Evolutionary conservation across 1,140 invertebrate species (phyloP).

Genomic region (Muscidifurax raptorellus): DNA sequence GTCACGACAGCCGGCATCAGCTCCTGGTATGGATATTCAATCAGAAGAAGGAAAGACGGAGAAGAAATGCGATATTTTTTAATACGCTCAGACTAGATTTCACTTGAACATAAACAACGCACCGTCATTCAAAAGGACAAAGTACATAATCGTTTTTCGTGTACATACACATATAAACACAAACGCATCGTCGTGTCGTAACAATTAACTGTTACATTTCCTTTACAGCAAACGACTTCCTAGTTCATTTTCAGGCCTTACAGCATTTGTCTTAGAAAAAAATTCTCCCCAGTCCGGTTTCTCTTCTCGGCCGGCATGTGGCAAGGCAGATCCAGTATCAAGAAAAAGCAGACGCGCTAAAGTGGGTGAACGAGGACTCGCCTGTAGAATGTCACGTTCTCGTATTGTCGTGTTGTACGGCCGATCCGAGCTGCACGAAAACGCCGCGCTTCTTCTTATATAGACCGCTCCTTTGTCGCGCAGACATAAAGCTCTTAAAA

Average conservation of each 20-base stretch:
- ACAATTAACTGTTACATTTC: neutral
- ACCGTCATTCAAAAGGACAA: too few relatives aligned
- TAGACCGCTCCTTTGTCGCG: neutral
- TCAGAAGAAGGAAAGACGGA: neutral
- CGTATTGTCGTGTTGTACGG: neutral
- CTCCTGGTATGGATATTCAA: neutral
- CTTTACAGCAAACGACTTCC: neutral
- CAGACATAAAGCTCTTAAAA: neutral
- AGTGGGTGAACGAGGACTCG: slow-evolving; percentile 9
- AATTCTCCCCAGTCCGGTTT: neutral
- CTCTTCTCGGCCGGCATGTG: neutral
- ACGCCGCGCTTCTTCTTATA: neutral
- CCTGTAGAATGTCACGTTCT: neutral
- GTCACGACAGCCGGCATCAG: neutral
- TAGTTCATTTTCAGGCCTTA: neutral
- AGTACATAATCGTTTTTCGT: too few relatives aligned
- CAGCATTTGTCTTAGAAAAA: neutral
- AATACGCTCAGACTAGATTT: too few relatives aligned
- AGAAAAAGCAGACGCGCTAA: slow-evolving; percentile 19
- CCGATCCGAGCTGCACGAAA: neutral
- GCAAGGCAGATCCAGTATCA: neutral
- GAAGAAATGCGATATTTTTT: too few relatives aligned
- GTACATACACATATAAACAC: too few relatives aligned
- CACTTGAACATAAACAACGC: too few relatives aligned
- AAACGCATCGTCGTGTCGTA: neutral